Evolutionary conservation across 2,888 invertebrate genomes (phyloP).

Genomic region (Microdon myrmicae): DNA sequence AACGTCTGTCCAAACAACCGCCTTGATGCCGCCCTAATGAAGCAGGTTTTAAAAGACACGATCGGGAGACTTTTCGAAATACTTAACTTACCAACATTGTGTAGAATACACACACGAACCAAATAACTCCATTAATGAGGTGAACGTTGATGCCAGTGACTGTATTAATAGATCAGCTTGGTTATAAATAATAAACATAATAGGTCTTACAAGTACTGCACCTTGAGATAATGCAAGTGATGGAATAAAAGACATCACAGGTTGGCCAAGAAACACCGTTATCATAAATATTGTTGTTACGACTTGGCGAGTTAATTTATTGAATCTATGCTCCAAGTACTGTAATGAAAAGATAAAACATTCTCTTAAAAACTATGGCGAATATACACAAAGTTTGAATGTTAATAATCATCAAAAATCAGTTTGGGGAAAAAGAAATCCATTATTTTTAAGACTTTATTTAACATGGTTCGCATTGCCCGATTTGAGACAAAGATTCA

Average conservation of each 20-base stretch:
- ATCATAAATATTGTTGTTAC: constrained; percentile 60
- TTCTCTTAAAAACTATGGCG: too few relatives aligned
- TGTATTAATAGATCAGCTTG: too few relatives aligned
- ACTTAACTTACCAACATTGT: constrained; percentile 70
- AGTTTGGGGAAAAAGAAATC: too few relatives aligned
- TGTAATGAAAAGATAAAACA: constrained; percentile 26
- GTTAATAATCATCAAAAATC: too few relatives aligned
- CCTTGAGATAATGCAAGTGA: constrained; percentile 64
- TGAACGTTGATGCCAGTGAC: constrained; percentile 71
- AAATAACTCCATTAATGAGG: constrained; percentile 69
- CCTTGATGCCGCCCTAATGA: constrained; percentile 68
- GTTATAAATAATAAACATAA: constrained; percentile 25
- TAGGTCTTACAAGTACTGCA: constrained; percentile 56
- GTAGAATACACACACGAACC: constrained; percentile 71
- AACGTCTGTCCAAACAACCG: constrained; percentile 70
- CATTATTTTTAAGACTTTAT: too few relatives aligned
- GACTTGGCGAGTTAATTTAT: constrained; percentile 59
- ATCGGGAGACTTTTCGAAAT: not conserved
- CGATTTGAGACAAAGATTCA: too few relatives aligned
- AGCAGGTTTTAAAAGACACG: not conserved
- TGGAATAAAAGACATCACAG: constrained; percentile 63
- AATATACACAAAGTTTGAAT: too few relatives aligned
- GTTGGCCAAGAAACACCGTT: constrained; percentile 59
- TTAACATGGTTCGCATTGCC: too few relatives aligned
- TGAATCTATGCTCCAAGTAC: constrained; percentile 63